Evolutionary conservation across 1,140 invertebrate genomes (phyloP), one percentile per base, ranked within the genome.

Genomic region (Euglossa dilemma): DNA sequence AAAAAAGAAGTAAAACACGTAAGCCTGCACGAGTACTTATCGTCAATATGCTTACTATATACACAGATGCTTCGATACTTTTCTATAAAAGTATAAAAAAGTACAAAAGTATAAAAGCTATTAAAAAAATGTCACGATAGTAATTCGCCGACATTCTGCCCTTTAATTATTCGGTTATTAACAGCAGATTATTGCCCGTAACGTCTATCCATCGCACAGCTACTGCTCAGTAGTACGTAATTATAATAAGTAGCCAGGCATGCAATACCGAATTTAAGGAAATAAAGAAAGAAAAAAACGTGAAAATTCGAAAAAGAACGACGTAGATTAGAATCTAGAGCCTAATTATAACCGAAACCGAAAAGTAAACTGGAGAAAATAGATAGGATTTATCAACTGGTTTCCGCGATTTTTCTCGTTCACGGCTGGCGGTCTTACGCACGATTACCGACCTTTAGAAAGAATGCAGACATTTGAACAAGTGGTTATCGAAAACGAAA

Each of bases 401-500:
- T 47, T 61, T 43, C n/a, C 28, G 6, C 5, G 36, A 28, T 74
- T 75, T 81, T 75, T 82, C n/a, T 56, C 36, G 25, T 67, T 54
- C 36, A 73, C 59, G 70, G 36, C n/a, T 70, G 67, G 45, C 76
- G 78, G 47, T 80, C 43, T 67, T 76, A 67, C 50, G 25, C 61
- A 16, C 72, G 63, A 64, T 75, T 82, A 75, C n/a, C 72, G 72
- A 82, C 80, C 72, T 82, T 82, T 76, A 0, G 45, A 67, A 75
- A 82, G 80, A 82, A 82, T 82, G 80, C 52, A 76, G 80, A 82
- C 80, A 82, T 82, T 82, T 82, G 72, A 76, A 67, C 80, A 66
- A 75, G 80, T 47, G 64, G 80, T 82, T 82, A 82, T 82, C 80
- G 80, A 82, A 82, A 82, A 82, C 74, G 80, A 82, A 82, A 82